A percentile compares a stretch with the other conserved stretches of the same genome.
Conservation (phyloP, 1,140 invertebrate species). For the Euura lappo region DNA sequence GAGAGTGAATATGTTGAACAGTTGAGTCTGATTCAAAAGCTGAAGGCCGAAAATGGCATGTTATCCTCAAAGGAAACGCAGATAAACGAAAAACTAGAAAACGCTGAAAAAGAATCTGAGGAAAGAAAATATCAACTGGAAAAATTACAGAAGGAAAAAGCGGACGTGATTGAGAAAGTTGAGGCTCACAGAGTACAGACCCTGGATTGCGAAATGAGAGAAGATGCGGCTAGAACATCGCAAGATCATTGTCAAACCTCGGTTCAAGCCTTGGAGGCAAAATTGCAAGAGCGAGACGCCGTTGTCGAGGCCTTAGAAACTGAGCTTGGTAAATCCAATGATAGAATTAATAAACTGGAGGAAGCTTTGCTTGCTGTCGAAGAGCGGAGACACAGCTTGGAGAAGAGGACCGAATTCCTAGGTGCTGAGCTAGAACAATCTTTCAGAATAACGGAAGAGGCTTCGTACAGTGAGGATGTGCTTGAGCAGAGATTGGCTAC, state of each 20-base stretch:
- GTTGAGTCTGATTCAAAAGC: slow-evolving; percentile 45
- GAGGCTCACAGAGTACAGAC: slow-evolving; percentile 7
- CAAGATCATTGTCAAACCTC: slow-evolving; percentile 38
- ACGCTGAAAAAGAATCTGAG: slow-evolving; percentile 49
- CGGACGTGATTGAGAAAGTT: slow-evolving; percentile 8
- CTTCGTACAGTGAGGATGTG: slow-evolving; percentile 62
- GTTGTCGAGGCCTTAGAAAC: slow-evolving; percentile 75
- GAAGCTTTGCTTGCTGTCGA: slow-evolving; percentile 65
- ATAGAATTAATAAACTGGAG: slow-evolving; percentile 65
- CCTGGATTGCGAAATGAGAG: slow-evolving; percentile 12
- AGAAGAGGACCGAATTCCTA: slow-evolving; percentile 62
- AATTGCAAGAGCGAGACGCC: slow-evolving; percentile 74
- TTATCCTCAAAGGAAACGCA: slow-evolving; percentile 49
- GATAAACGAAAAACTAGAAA: slow-evolving; percentile 51
- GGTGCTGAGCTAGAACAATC: slow-evolving; percentile 63
- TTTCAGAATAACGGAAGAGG: slow-evolving; percentile 61
- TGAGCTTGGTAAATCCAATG: slow-evolving; percentile 69
- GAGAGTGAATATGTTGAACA: slow-evolving; percentile 54
- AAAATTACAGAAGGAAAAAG: slow-evolving; percentile 37
- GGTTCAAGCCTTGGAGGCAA: slow-evolving; percentile 60
- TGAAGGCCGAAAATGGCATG: slow-evolving; percentile 49
- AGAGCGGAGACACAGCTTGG: slow-evolving; percentile 60
- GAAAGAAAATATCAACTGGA: slow-evolving; percentile 41
- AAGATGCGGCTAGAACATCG: slow-evolving; percentile 23
- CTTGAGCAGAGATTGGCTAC: slow-evolving; percentile 61